Percentiles rank a stretch among this genome's conserved stretches.
phyloP scores from a whole-genome alignment of 2,113 vertebrate species.

The Calyptomena viridis region DNA sequence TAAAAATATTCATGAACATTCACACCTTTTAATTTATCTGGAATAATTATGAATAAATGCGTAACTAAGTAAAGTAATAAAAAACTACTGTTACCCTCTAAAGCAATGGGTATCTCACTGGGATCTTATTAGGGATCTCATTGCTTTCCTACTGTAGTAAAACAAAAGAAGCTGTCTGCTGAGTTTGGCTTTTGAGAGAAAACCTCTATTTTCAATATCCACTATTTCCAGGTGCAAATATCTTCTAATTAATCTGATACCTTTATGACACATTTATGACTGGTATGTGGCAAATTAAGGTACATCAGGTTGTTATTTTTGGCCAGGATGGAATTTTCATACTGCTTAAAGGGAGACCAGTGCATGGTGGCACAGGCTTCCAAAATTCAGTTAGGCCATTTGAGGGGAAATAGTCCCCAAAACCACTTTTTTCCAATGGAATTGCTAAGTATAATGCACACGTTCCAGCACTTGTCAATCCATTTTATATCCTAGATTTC shows the following conservation, averaged over 20 bases:
- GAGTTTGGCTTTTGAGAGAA: not conserved
- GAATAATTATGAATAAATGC: not conserved
- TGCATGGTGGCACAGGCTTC: not conserved
- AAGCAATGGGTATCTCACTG: no score
- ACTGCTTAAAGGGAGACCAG: not conserved
- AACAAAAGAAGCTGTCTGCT: not conserved
- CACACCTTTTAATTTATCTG: not conserved
- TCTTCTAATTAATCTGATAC: not conserved
- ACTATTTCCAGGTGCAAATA: not conserved
- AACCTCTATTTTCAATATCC: not conserved
- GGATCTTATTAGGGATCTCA: not conserved
- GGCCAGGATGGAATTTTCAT: not conserved
- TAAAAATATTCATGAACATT: not conserved
- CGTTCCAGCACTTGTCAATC: not conserved
- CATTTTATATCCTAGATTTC: not conserved
- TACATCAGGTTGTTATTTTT: not conserved
- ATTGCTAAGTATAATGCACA: not conserved
- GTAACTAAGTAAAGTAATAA: not conserved
- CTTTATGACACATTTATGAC: not conserved
- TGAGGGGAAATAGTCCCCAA: not conserved
- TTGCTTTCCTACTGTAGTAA: not conserved
- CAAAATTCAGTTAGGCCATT: not conserved
- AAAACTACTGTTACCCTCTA: not conserved
- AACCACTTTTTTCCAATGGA: not conserved
- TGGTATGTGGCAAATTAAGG: not conserved